Conservation (phyloP, 1,140 invertebrate species). For the Mamestra configurata region DNA sequence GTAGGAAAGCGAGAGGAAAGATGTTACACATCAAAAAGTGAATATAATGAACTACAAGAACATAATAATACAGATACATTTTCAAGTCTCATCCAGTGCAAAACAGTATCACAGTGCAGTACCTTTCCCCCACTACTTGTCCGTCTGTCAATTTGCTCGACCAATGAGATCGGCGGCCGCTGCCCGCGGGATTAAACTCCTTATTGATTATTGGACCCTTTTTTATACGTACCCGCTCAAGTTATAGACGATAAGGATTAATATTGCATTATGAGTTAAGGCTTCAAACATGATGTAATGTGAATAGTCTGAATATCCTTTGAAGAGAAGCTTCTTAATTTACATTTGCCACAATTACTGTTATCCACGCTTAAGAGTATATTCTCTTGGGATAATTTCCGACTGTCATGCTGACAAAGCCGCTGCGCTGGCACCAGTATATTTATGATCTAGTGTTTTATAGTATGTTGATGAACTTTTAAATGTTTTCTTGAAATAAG, state of each 20-base stretch:
- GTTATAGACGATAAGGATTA: conserved; percentile 39
- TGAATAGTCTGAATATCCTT: not conserved
- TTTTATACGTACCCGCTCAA: conserved; percentile 69
- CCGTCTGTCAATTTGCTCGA: conserved; percentile 84
- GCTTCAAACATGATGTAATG: not conserved
- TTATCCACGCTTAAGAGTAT: no score
- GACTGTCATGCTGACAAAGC: no score
- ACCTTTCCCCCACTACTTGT: conserved; percentile 47
- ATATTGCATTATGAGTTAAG: not conserved
- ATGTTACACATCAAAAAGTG: no score
- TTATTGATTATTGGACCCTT: conserved; percentile 88
- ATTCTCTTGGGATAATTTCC: no score
- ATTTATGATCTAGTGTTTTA: no score
- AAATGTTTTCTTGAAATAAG: no score
- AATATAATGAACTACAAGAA: not conserved
- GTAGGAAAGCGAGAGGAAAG: no score
- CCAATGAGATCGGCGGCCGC: conserved; percentile 84
- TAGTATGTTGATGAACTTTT: no score
- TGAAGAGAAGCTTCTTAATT: no score
- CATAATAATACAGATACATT: not conserved
- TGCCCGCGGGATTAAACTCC: conserved; percentile 87
- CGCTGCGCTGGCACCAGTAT: no score
- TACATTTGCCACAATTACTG: no score
- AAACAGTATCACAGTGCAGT: not conserved
- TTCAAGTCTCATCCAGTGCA: conserved; percentile 20